Evolutionary conservation across 1,140 invertebrate species (phyloP).

Genomic region (Nixonia krombeini): DNA sequence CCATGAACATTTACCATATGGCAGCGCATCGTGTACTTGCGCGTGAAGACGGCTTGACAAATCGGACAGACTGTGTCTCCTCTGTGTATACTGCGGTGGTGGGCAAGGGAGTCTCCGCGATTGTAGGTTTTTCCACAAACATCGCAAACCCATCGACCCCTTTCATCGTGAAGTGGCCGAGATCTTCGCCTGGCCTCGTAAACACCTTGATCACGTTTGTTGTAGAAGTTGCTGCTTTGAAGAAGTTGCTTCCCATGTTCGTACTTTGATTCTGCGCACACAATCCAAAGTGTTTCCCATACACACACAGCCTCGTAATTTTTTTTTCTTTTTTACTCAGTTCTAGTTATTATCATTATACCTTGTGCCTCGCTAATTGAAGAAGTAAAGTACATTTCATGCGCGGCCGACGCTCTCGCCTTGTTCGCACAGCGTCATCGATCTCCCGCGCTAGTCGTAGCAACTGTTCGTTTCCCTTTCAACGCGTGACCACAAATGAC

Average conservation of each 20-base stretch:
- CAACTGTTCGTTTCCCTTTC: too few relatives aligned
- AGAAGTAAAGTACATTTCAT: too few relatives aligned
- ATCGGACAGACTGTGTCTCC: slow-evolving; percentile 72
- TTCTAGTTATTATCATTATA: slow-evolving; percentile 10
- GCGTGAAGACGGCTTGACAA: slow-evolving; percentile 70
- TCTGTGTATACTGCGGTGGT: slow-evolving; percentile 73
- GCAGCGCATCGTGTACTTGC: slow-evolving; percentile 71
- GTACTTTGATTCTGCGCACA: slow-evolving; percentile 69
- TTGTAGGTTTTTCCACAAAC: slow-evolving; percentile 71
- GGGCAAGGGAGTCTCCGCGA: slow-evolving; percentile 69
- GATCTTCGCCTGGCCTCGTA: slow-evolving; percentile 56
- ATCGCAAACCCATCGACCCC: slow-evolving; percentile 69
- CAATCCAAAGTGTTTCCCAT: slow-evolving; percentile 71
- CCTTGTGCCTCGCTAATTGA: too few relatives aligned
- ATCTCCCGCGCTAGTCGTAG: too few relatives aligned
- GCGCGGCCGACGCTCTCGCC: too few relatives aligned
- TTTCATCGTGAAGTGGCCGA: slow-evolving; percentile 62
- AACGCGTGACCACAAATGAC: too few relatives aligned
- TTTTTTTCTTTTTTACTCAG: slow-evolving; percentile 38
- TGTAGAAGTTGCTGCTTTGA: slow-evolving; percentile 48
- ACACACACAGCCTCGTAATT: slow-evolving; percentile 56
- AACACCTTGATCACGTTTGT: too few relatives aligned
- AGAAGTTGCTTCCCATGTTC: slow-evolving; percentile 56
- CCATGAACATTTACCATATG: slow-evolving; percentile 70
- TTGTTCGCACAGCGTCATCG: too few relatives aligned